Percentiles rank a stretch among this genome's conserved stretches.
Evolutionary conservation across 2,888 invertebrate genomes (phyloP).

Genomic region (Lycocerus yunnanus): DNA sequence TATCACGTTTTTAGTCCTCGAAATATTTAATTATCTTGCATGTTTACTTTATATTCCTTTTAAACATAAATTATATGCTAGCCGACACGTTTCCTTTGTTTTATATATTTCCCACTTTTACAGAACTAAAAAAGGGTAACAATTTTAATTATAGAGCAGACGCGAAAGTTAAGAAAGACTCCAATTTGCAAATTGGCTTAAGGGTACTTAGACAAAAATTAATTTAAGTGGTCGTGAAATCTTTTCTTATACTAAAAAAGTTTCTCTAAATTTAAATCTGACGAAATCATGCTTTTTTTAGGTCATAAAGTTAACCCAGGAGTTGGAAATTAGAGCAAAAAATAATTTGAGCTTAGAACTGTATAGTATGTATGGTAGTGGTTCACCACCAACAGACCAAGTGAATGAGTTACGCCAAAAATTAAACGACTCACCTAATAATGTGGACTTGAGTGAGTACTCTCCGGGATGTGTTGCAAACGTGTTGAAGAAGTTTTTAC

Average conservation of each 20-base stretch:
- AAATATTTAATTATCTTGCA: not conserved
- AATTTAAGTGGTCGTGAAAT: not conserved
- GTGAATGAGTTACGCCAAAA: constrained; percentile 62
- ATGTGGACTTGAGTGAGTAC: constrained; percentile 57
- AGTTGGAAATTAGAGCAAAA: constrained; percentile 64
- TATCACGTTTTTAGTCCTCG: constrained; percentile 3
- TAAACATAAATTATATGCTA: not conserved
- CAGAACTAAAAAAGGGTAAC: not conserved
- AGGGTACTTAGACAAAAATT: not conserved
- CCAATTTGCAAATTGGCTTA: not conserved
- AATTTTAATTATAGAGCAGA: not conserved
- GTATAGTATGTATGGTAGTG: constrained; percentile 70
- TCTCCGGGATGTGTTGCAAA: constrained; percentile 63
- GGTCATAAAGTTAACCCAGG: constrained; percentile 62
- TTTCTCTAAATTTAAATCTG: not conserved
- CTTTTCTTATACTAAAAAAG: not conserved
- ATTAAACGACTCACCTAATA: constrained; percentile 56
- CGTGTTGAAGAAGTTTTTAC: constrained; percentile 71
- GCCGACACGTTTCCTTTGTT: not conserved
- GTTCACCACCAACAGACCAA: constrained; percentile 64
- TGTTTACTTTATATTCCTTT: not conserved
- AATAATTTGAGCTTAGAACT: constrained; percentile 61
- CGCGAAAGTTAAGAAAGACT: not conserved
- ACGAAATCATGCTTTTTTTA: constrained; percentile 16
- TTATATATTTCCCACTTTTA: not conserved